Conservation (phyloP, 2,797 vertebrate species). For the Xerus rutilus region DNA sequence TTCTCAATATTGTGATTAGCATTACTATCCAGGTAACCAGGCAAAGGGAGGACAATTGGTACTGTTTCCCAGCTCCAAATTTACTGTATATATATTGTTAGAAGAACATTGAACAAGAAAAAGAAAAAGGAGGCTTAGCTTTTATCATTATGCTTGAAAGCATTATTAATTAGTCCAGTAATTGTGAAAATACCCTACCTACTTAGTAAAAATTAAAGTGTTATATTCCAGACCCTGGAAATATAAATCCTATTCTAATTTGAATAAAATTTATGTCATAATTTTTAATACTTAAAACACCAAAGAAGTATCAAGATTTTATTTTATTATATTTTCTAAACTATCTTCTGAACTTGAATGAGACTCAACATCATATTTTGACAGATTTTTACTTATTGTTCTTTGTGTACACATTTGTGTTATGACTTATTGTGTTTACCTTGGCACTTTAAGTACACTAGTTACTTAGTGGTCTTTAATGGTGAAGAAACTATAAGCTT, state of each 20-base stretch:
- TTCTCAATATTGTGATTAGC: not conserved
- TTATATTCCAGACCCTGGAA: not conserved
- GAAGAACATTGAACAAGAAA: not conserved
- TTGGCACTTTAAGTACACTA: not conserved
- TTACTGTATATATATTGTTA: not conserved
- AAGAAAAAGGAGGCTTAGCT: not conserved
- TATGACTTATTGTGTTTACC: not conserved
- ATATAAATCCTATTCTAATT: not conserved
- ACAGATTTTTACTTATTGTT: not conserved
- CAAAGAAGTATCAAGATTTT: not conserved
- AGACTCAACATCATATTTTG: not conserved
- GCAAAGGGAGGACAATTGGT: not conserved
- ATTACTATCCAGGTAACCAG: not conserved
- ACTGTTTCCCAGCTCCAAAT: accelerated
- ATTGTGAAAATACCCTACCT: not conserved
- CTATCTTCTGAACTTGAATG: conserved; percentile 10
- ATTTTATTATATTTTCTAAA: not conserved
- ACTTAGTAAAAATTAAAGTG: conserved; percentile 10
- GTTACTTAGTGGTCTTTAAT: not conserved
- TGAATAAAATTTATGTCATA: not conserved
- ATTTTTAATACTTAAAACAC: not conserved
- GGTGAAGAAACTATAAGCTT: not conserved
- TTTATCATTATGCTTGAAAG: not conserved
- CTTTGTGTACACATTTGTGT: conserved; percentile 1
- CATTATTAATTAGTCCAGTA: not conserved